Conservation (phyloP, 1,140 invertebrate species). For the Uloborus diversus region DNA sequence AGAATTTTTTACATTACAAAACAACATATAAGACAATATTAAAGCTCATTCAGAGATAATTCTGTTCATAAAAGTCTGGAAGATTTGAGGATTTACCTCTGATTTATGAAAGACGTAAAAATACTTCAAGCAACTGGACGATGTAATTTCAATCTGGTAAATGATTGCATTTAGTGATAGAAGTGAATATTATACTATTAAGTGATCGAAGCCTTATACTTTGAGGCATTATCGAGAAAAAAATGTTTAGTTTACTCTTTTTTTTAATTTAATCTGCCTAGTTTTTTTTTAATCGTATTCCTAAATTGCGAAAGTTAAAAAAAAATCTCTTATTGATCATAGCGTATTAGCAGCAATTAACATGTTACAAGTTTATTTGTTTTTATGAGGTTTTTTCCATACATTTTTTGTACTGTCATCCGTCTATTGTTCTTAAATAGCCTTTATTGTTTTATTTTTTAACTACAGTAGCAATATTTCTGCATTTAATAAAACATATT, state of each 20-base stretch:
- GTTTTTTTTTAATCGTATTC: background rate
- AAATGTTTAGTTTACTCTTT: background rate
- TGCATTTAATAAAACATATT: too few species aligned
- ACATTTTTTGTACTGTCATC: too few species aligned
- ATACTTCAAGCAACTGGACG: slow-evolving; percentile 43
- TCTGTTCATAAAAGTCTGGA: slow-evolving; percentile 33
- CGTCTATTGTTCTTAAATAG: too few species aligned
- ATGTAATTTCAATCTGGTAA: background rate
- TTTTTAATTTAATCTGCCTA: background rate
- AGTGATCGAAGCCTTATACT: background rate
- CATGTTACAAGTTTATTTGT: too few species aligned
- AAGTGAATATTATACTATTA: background rate
- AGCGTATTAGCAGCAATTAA: too few species aligned
- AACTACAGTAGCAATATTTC: too few species aligned
- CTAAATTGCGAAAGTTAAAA: background rate
- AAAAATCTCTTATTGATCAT: background rate
- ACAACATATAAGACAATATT: slow-evolving; percentile 29
- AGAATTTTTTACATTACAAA: slow-evolving; percentile 35
- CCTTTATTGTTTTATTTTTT: too few species aligned
- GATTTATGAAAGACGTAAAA: slow-evolving; percentile 41
- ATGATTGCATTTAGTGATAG: background rate
- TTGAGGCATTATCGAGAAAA: background rate
- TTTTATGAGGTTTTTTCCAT: too few species aligned
- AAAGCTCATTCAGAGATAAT: slow-evolving; percentile 50
- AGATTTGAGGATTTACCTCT: slow-evolving; percentile 37